These are phyloP conservation scores for Calliopsis andreniformis DNA, from an alignment of 1,140 invertebrate species.

Conservation along the genomic window DNA sequence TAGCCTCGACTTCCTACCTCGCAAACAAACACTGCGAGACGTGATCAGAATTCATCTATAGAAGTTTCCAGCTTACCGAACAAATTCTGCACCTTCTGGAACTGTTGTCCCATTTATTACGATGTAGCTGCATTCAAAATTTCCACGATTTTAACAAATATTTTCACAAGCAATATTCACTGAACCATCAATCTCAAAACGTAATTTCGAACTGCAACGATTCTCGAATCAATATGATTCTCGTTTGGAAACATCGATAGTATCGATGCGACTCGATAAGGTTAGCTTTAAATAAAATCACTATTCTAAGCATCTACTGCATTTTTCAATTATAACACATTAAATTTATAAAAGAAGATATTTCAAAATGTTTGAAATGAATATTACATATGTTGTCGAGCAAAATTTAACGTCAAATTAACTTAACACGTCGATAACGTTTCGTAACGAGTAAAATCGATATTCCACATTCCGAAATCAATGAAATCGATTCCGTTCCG, in stretches of 20 bases:
- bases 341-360: not conserved
- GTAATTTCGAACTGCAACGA: not conserved
- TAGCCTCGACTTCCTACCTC: conserved; percentile 8
- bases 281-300: no score
- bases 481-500: no score
- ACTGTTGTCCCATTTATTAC: conserved; percentile 18
- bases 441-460: no score
- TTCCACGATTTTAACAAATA: not conserved
- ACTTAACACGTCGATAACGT: no score
- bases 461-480: no score
- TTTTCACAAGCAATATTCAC: not conserved
- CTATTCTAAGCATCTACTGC: no score
- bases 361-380: not conserved
- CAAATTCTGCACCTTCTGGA: not conserved
- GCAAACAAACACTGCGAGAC: conserved; percentile 31
- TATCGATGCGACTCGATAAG: no score
- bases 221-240: not conserved
- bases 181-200: not conserved
- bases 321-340: not conserved
- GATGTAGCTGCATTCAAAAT: conserved; percentile 11
- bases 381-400: not conserved
- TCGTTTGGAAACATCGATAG: not conserved
- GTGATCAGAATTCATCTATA: conserved; percentile 53
- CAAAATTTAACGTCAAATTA: not conserved
- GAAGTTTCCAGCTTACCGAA: conserved; percentile 23